These are phyloP conservation scores for Syrmaticus mikado DNA, from an alignment of 2,113 vertebrate species.

Conservation along the genomic window DNA sequence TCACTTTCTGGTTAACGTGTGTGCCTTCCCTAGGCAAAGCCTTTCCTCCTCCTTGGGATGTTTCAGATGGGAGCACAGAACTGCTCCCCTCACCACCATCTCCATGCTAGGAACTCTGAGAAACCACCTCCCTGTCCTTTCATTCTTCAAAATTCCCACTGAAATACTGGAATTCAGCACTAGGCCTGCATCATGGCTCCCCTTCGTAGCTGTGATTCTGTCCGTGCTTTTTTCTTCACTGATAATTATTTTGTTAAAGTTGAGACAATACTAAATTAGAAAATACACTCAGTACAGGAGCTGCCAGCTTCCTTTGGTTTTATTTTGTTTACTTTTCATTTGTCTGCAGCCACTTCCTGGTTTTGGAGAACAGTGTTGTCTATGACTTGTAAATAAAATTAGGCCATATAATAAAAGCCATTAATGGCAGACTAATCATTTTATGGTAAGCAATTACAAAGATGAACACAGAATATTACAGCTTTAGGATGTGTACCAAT, in stretches of 20 bases:
- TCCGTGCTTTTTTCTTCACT: background rate
- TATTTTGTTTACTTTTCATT: conserved; percentile 59
- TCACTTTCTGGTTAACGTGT: background rate
- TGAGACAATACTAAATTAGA: conserved; percentile 35
- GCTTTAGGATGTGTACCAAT: background rate
- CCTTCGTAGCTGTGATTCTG: background rate
- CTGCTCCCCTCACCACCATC: background rate
- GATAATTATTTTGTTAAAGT: conserved; percentile 29
- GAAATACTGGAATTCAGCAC: background rate
- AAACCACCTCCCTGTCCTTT: background rate
- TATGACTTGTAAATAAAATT: conserved; percentile 33
- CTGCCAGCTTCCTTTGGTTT: conserved; percentile 33
- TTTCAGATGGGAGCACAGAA: background rate
- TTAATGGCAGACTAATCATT: conserved; percentile 33
- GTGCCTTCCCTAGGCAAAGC: background rate
- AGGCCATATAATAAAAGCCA: conserved; percentile 42
- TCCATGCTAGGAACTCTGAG: background rate
- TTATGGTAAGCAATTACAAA: conserved; percentile 19
- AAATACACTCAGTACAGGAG: background rate
- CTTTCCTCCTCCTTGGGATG: background rate
- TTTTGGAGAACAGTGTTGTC: conserved; percentile 23
- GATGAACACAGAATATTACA: background rate
- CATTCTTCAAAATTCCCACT: background rate
- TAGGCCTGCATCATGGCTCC: background rate
- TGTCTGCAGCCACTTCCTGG: conserved; percentile 29